Percentiles rank a stretch among this genome's conserved stretches.
phyloP scores from a whole-genome alignment of 2,113 vertebrate genomes.

The Boulengerochromis microlepis region DNA sequence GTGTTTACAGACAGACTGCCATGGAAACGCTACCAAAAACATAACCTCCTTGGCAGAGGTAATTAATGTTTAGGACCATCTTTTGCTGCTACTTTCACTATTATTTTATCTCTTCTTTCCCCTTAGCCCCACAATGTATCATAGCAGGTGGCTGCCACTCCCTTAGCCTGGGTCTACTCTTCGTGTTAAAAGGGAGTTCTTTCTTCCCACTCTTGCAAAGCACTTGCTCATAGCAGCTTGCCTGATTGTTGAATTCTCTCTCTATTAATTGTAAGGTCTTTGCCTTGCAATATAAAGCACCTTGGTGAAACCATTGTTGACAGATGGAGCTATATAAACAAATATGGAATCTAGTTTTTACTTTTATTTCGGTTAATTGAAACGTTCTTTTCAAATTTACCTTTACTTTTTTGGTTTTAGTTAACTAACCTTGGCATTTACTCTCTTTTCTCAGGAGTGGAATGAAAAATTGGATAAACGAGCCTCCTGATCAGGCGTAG shows the following conservation, averaged over 20 bases:
- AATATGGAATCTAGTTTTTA: background rate
- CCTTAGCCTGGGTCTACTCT: background rate
- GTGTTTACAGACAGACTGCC: background rate
- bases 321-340: background rate
- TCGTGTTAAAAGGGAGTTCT: background rate
- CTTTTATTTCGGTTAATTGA: background rate
- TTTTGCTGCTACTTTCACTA: background rate
- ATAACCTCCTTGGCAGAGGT: background rate
- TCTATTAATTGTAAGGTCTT: background rate
- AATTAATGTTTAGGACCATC: background rate
- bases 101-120: background rate
- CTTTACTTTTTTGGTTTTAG: background rate
- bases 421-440: background rate
- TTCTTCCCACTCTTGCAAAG: background rate
- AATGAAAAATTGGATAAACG: background rate
- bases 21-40: background rate
- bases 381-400: background rate
- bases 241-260: background rate
- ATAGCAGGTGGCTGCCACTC: background rate
- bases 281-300: background rate
- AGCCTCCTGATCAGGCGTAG: background rate
- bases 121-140: background rate
- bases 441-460: background rate
- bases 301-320: background rate
- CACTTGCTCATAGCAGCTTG: background rate